Base-by-base conservation (phyloP, 1,140 invertebrate genomes). In the Leguminivora glycinivorella region DNA sequence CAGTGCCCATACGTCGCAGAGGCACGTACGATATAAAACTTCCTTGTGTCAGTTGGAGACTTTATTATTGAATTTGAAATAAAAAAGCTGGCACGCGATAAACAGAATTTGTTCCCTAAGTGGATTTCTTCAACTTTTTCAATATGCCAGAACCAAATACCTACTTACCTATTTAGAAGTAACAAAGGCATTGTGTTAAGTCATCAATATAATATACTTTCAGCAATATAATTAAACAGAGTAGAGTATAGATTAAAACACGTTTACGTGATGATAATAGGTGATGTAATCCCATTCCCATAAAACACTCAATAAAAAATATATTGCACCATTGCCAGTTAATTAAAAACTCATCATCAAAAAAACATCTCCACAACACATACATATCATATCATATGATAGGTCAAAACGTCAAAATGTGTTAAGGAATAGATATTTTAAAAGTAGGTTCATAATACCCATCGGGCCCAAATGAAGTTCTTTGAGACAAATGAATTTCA, bases 361-460 rank as follows among this genome's bases (percentile, higher is more conserved):
- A n/a, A n/a, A n/a, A n/a, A 12, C n/a, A 0, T 47, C 14, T 47
- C 43, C 43, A 17, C 43, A 47, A 47, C 43, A n/a, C 43, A n/a
- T 17, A 7, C n/a, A 17, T 17, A n/a, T n/a, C n/a, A n/a, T n/a
- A n/a, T n/a, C 5, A 47, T 47, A 47, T 17, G n/a, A 47, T 17
- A 47, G 17, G 14, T 29, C 5, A 29, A 31, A 7, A 17, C 14
- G 43, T 47, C 43, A 17, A 43, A 1, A 14, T 47, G 43, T 43
- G 6, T 43, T 43, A 47, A 47, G 43, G 43, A 52, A 52, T 52
- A 52, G 75, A 74, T 40, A 92, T 80, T 29, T 91, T 80, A 76
- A 83, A 88, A 40, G 92, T 90, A 10, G 87, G 71, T 74, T 87
- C 83, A 71, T 93, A 93, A 79, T 88, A 93, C 4, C 92, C 92